A percentile compares a stretch with the other conserved stretches of the same genome.
phyloP scores from a whole-genome alignment of 1,140 invertebrate genomes.

The Bombus impatiens region DNA sequence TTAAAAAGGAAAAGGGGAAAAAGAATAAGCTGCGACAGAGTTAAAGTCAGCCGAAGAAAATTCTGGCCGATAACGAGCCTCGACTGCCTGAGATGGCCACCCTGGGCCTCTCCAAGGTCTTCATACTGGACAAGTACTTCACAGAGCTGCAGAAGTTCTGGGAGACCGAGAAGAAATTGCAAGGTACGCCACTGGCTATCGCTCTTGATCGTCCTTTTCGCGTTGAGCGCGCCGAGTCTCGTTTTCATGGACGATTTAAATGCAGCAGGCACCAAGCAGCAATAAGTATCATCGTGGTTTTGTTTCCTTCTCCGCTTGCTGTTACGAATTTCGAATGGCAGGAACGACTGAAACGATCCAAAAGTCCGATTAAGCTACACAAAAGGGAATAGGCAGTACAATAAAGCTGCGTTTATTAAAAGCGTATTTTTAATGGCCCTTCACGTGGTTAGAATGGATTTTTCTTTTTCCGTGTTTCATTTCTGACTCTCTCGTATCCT shows the following conservation, averaged over 20 bases:
- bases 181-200: conserved; percentile 86
- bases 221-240: background rate
- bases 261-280: background rate
- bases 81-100: conserved; percentile 88
- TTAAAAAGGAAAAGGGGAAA: background rate
- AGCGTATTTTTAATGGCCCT: conserved; percentile 29
- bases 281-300: background rate
- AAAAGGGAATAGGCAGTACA: background rate
- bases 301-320: too few species aligned
- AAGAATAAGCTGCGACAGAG: conserved; percentile 1
- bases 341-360: background rate
- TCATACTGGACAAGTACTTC: conserved; percentile 98
- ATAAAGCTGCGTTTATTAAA: background rate
- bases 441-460: background rate
- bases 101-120: conserved; percentile 96
- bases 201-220: conserved; percentile 15
- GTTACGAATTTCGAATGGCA: background rate
- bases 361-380: background rate
- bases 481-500: background rate
- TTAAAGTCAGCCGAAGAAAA: conserved; percentile 49
- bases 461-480: conserved; percentile 1
- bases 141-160: conserved; percentile 97
- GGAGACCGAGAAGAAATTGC: conserved; percentile 97
- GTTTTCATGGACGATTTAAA: conserved; percentile 36
- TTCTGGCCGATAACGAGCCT: conserved; percentile 66